Conservation (phyloP, 2,888 invertebrate species). For the Sialis fuliginosa region DNA sequence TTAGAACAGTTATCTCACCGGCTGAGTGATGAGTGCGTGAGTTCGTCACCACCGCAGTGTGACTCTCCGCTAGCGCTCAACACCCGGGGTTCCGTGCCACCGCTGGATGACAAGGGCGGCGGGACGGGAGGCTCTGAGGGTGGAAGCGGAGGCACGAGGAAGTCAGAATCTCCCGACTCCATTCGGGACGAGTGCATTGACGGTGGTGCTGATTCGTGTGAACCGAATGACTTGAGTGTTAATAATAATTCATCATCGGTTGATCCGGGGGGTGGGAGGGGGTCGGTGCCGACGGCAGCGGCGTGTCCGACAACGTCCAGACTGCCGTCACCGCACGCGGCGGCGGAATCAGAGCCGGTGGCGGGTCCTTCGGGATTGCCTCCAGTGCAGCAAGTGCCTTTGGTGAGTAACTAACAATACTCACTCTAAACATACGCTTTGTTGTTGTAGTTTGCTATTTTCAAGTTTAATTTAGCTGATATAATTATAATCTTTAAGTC, state of each 20-base stretch:
- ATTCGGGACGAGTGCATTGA: neutral
- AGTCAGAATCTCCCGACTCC: neutral
- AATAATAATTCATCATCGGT: neutral
- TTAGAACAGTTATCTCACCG: neutral
- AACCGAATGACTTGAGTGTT: conserved; percentile 8
- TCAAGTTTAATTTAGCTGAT: too few species aligned
- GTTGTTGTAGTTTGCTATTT: too few species aligned
- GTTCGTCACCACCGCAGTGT: conserved; percentile 9
- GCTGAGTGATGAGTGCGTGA: conserved; percentile 1
- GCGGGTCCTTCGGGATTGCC: conserved; percentile 73
- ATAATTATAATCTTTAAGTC: too few species aligned
- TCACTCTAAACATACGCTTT: too few species aligned
- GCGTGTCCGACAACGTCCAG: conserved; percentile 18
- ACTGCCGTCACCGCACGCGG: conserved; percentile 37
- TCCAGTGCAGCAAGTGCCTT: conserved; percentile 76
- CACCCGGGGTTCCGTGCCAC: conserved; percentile 14
- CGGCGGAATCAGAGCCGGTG: conserved; percentile 36
- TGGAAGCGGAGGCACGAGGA: conserved; percentile 16
- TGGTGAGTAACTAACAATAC: conserved; percentile 36
- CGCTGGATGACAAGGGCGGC: conserved; percentile 17
- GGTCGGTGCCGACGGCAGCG: conserved; percentile 12
- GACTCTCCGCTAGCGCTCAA: conserved; percentile 4
- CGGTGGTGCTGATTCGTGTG: conserved; percentile 6
- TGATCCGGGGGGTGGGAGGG: too few species aligned
- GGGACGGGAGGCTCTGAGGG: conserved; percentile 14